Evolutionary conservation across 1,140 invertebrate species (phyloP), one percentile per base, ranked within the genome.

Genomic region (Mizuhopecten yessoensis): DNA sequence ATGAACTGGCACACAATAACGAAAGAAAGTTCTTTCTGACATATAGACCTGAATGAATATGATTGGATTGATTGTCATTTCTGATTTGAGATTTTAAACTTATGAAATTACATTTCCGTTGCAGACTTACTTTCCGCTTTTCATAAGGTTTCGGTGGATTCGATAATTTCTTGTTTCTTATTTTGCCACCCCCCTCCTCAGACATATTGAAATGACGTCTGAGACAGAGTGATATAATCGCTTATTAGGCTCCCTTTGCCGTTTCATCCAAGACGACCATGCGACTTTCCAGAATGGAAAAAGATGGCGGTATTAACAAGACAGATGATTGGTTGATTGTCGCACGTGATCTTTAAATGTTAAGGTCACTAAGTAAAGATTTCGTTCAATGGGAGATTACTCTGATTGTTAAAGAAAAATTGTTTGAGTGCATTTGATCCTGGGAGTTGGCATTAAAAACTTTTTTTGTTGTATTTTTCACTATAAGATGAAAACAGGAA

Each of bases 101-200:
- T 45, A 7, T 29, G 57, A 75, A 29, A 75, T 75, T 29, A 29
- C 33, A 45, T 5, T 23, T 17, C 23, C 23, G 36, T 88, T 7
- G 5, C 13, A 33, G 0, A 75, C 86, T 90, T 90, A 90, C 90
- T 86, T 90, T 90, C 39, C 90, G 86, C 17, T 87, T n/a, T 90
- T 90, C 90, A 86, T 90, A 90, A 0, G 90, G 90, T 88, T 90
- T 90, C 13, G 33, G 34, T 10, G 42, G 49, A 86, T 87, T 87
- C 42, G 75, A 36, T 23, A 75, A 34, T 17, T 87, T 86, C 86
- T 88, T 90, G 34, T 20, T 88, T 88, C 45, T 90, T 0, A 90
- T 90, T 45, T 90, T 90, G 39, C 90, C 90, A 88, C 90, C 90
- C 88, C 87, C 90, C 45, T 90, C 90, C 34, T 90, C 90, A 36